Base-by-base conservation (phyloP, 2,888 invertebrate genomes). In the Agrotis segetum region DNA sequence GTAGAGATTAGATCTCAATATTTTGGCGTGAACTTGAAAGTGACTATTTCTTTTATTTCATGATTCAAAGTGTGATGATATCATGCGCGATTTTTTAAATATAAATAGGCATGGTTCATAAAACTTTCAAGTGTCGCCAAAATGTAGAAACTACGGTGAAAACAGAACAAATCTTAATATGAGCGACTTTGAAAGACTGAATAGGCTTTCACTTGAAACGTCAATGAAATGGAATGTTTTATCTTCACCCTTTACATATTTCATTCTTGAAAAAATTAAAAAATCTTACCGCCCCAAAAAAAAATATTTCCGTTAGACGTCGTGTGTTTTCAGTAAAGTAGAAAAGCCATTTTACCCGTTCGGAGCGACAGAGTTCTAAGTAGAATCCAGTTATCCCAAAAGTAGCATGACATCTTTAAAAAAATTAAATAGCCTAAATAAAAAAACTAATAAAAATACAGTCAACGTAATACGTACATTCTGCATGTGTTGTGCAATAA, bases 401-500 rank as follows among this genome's bases (percentile, higher is more conserved):
- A 81, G 88, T 91, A 89, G 84, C 82, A 70, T 88, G 88, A 89
- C 69, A 78, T 72, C 71, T 60, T 71, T 65, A 80, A 77, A 79
- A 72, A 84, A 90, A 88, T 88, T 87, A 89, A 87, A 88, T 84
- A 88, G 87, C 85, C 86, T 86, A 89, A 86, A 75, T 76, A 79
- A 86, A 74, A 81, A 55, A 81, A 82, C 58, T 69, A 73, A 74
- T 71, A 77, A 84, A 85, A 83, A 80, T 69, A 85, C 87, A 85
- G 83, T 86, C 85, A 93, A 93, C 92, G 88, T 90, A 88, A 96
- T 96, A 94, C 95, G 94, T 95, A 96, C 93, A 89, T 91, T 91
- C 91, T 91, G 93, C 93, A 92, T 93, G 95, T 93, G 95, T 94
- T 94, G 95, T 96, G 95, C 95, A 95, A 95, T 96, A 95, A 94